Evolutionary conservation across 2,113 vertebrate species (phyloP).

Genomic region (Pipa parva): DNA sequence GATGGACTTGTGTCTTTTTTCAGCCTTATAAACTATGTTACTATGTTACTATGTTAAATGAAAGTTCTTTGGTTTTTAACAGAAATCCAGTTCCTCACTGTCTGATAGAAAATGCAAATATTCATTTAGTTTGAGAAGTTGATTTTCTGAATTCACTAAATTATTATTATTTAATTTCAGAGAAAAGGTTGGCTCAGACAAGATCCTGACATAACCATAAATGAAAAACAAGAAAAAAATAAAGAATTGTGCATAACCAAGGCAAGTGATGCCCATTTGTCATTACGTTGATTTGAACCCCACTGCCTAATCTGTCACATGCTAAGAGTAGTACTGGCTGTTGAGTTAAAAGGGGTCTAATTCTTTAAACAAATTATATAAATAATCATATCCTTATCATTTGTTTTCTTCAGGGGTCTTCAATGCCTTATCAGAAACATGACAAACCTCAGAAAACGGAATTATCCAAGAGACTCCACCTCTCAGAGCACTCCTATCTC

Average conservation of each 20-base stretch:
- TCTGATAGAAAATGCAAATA: too few relatives aligned
- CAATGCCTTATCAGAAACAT: conserved; percentile 11
- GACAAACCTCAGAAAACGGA: not conserved
- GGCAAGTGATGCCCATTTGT: not conserved
- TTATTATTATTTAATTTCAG: conserved; percentile 6
- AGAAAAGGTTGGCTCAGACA: conserved; percentile 20
- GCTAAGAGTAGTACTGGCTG: too few relatives aligned
- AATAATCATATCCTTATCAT: not conserved
- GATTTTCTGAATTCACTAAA: too few relatives aligned
- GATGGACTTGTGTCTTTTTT: too few relatives aligned
- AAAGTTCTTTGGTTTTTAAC: too few relatives aligned
- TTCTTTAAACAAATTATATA: not conserved
- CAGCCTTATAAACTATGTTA: too few relatives aligned
- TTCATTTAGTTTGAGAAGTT: too few relatives aligned
- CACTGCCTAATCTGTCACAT: too few relatives aligned
- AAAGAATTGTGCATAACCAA: not conserved
- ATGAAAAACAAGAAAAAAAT: not conserved
- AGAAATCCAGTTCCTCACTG: too few relatives aligned
- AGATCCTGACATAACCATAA: not conserved
- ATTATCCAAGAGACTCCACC: conserved; percentile 41
- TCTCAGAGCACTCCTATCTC: conserved; percentile 75
- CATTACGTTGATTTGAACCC: not conserved
- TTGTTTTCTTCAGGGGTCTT: conserved; percentile 40
- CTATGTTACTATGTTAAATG: too few relatives aligned
- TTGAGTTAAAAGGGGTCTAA: too few relatives aligned